Evolutionary conservation across 2,797 vertebrate genomes (phyloP), one percentile per base, ranked within the genome.

Genomic region (Trachops cirrhosus): DNA sequence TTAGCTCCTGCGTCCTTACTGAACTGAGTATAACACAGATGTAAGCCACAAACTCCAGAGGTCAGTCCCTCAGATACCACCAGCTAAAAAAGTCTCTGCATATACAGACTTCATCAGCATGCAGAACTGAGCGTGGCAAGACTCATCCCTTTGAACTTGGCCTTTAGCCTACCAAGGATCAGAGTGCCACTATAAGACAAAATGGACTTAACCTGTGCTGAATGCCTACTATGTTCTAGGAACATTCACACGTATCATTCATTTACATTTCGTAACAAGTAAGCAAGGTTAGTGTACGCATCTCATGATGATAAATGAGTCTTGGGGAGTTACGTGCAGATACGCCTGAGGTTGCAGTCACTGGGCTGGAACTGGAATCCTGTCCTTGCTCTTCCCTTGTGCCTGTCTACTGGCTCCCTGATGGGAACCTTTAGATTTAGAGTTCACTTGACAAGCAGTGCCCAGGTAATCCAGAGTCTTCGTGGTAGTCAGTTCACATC

Each of bases 171-270:
- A 39, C 24, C 80, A 77, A 77, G 39, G 32, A 37, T 48, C 54
- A 70, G n/a, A 90, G 79, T 87, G 79, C 64, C 85, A 85, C 62
- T 80, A 73, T 26, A n/a, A 93, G 52, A 82, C n/a, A 54, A 94
- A 50, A 62, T 77, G 74, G 86, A 86, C 59, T 85, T 62, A 74
- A 62, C 39, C 71, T 86, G 39, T 86, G 73, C 21, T 73, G 84
- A 77, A 80, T 57, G 48, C 71, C 68, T 82, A 5, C 15, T 48
- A 22, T 52, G 22, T 88, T 67, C 64, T 48, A 90, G 59, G 16
- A 14, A 93, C 75, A 68, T 39, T 89, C 41, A 54, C 48, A n/a
- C 77, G 29, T 3, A 22, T 84, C 29, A 59, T 74, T 86, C 41
- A 88, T 32, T 74, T 82, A 71, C 79, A 71, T 89, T 83, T 82